A percentile compares a stretch with the other conserved stretches of the same genome.
phyloP scores from a whole-genome alignment of 2,888 invertebrate species.

The Conomelus anceps region DNA sequence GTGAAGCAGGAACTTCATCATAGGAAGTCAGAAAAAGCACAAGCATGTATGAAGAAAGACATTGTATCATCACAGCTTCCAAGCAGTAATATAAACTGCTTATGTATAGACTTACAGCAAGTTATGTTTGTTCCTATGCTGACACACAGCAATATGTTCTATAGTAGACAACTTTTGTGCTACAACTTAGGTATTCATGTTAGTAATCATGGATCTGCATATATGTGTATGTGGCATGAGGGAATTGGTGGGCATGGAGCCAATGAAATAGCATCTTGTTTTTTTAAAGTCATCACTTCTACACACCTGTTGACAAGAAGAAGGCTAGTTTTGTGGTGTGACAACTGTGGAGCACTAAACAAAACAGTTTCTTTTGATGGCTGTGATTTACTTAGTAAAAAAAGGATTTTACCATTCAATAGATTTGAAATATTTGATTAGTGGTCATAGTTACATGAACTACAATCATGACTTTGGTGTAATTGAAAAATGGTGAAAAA shows the following conservation, averaged over 20 bases:
- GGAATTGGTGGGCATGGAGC: constrained; percentile 32
- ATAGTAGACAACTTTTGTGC: constrained; percentile 33
- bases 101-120: constrained; percentile 36
- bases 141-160: constrained; percentile 37
- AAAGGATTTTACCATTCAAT: constrained; percentile 21
- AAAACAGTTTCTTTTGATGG: constrained; percentile 38
- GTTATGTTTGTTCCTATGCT: constrained; percentile 36
- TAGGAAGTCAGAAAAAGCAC: constrained; percentile 26
- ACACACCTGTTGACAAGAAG: constrained; percentile 8
- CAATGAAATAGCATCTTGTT: constrained; percentile 32
- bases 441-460: constrained; percentile 28
- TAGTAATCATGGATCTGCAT: constrained; percentile 29
- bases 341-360: constrained; percentile 33
- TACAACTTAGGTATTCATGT: constrained; percentile 35
- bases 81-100: constrained; percentile 32
- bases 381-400: constrained; percentile 33
- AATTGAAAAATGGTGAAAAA: constrained; percentile 27
- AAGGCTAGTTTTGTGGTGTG: constrained; percentile 27
- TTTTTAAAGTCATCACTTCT: constrained; percentile 25
- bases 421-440: constrained; percentile 27
- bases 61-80: constrained; percentile 21
- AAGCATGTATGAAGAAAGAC: constrained; percentile 22
- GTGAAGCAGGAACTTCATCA: constrained; percentile 22
- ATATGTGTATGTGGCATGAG: constrained; percentile 34
- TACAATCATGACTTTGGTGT: constrained; percentile 26